Evolutionary conservation across 2,113 vertebrate genomes (phyloP), one percentile per base, ranked within the genome.

Genomic region (Austrofundulus limnaeus): DNA sequence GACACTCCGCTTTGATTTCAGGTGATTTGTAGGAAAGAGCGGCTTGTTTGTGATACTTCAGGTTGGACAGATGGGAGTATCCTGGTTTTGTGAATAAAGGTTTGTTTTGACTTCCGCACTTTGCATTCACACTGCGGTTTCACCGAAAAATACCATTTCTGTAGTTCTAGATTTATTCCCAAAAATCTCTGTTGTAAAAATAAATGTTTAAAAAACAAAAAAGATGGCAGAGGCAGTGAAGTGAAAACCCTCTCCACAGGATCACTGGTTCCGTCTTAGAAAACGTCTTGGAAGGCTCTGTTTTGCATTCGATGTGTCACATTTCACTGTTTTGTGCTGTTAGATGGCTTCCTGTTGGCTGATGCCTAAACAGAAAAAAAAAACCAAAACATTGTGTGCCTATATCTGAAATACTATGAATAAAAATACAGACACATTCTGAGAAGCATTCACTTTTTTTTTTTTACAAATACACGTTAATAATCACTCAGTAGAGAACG

Each of bases 271-370:
- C 3, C 23, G 11, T 80, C 62, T 80, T 62, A 75, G 56, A 66
- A 77, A 57, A 34, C 28, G 46, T 66, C 61, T 48, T 0, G 52
- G 48, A 39, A 39, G 57, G 63, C 19, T 63, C 53, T 48, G 28
- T 20, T 77, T 69, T 66, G 59, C 70, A 72, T 77, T 42, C 48
- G 48, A 34, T 20, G 23, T 62, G 55, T 78, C 49, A 71, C 65
- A 70, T 53, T 59, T 69, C 65, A 75, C 72, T 75, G 60, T 80
- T 75, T 77, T 58, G 62, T 63, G 37, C 75, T 59, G 57, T 48
- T 50, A 63, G 59, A 59, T 10, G 51, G 54, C 70, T 48, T 41
- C 60, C 62, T 72, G 66, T 78, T 75, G 62, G 56, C 68, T 0
- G 15, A 71, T 46, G 63, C 70, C 39, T 37, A 19, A 56, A 51